Base-by-base conservation (phyloP, 2,888 invertebrate species). In the Coleophora deauratella region DNA sequence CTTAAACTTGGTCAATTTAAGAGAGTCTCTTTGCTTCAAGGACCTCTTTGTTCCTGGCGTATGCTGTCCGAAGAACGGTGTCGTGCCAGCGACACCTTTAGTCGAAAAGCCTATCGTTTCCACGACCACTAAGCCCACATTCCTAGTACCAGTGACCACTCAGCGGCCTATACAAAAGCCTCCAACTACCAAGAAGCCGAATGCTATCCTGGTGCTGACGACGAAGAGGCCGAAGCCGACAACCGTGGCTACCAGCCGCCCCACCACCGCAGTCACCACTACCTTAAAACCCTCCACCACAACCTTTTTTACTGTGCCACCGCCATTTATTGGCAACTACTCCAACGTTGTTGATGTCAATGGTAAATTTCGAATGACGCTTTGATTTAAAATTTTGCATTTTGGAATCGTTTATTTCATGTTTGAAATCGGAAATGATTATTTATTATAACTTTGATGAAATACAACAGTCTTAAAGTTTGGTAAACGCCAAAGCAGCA, bases 31-130 rank as follows among this genome's bases (percentile, higher is more conserved):
- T 9, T 97, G 97, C 62, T 97, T 97, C 64, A 96, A 96, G 77
- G 94, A 93, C 48, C 86, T 96, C 1, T 96, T 96, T 60, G 93
- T 95, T 1, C 97, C 97, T 1, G 97, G 97, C 1, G 96, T 97
- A 2, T 97, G 97, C 64, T 97, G 97, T 70, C 96, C 96, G 8
- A 75, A 85, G 56, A 85, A 82, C 56, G 79, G 66, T 0, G 61
- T 80, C 3, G 64, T 74, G n/a, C 61, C 72, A 3, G 56, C 70
- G 1, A 66, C 70, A 0, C 55, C 62, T 1, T 54, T 57, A n/a
- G 42, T 58, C 9, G 85, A 85, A 45, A 76, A 63, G 15, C 78
- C 84, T 7, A 57, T 74, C 0, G 40, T 76, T 1, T 53, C 72
- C 0, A 73, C 82, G 1, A 79, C 84, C 0, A 76, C 66, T 43